phyloP scores from a whole-genome alignment of 2,888 invertebrate genomes.

The Spodoptera exigua region DNA sequence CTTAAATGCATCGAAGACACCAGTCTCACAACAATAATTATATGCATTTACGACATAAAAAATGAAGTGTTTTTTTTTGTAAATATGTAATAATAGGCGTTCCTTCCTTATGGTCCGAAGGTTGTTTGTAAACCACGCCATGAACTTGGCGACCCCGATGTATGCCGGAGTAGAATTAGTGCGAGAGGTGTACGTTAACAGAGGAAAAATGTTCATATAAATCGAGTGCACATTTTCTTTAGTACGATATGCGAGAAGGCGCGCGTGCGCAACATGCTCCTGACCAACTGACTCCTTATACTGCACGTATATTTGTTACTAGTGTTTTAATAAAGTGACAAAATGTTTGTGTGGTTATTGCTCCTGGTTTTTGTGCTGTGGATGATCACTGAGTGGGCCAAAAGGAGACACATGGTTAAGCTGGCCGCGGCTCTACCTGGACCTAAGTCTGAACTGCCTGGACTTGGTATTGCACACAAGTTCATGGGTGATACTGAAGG shows the following conservation, averaged over 20 bases:
- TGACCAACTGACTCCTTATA: conserved; percentile 1
- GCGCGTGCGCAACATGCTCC: conserved; percentile 25
- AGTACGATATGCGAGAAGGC: conserved; percentile 31
- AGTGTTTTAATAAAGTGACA: conserved; percentile 25
- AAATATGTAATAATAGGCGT: conserved; percentile 42
- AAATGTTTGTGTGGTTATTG: conserved; percentile 71
- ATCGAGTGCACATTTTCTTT: conserved; percentile 33
- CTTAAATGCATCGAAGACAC: conserved; percentile 10
- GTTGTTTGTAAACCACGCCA: conserved; percentile 55
- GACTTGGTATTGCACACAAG: conserved; percentile 72
- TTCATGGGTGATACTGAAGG: conserved; percentile 74
- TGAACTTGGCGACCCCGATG: conserved; percentile 69
- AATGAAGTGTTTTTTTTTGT: too few species aligned
- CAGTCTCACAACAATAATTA: conserved; percentile 5
- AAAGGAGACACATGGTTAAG: conserved; percentile 72
- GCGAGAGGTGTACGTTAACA: conserved; percentile 45
- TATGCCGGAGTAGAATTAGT: conserved; percentile 61
- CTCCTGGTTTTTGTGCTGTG: conserved; percentile 63
- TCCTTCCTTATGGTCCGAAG: conserved; percentile 65
- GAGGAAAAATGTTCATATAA: conserved; percentile 52
- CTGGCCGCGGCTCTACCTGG: conserved; percentile 67
- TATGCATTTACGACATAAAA: too few species aligned
- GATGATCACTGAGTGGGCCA: conserved; percentile 66
- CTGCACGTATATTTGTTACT: conserved; percentile 24
- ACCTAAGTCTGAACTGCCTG: conserved; percentile 62